phyloP scores from a whole-genome alignment of 2,113 vertebrate species.

The Lycaon pictus region DNA sequence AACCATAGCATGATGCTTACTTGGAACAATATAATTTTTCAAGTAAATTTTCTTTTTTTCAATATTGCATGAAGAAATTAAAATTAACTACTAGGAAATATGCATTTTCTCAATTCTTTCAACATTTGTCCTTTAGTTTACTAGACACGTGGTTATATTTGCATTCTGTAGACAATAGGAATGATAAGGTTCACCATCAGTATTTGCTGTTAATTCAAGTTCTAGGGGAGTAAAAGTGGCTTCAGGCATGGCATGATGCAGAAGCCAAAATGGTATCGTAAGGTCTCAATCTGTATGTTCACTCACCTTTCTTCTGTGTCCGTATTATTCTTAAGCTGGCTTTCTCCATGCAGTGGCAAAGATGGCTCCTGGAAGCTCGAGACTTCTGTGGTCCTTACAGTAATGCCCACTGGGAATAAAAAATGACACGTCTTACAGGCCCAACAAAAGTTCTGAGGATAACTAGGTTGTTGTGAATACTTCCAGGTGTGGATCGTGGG shows the following conservation, averaged over 20 bases:
- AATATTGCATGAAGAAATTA: background rate
- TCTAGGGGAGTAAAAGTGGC: background rate
- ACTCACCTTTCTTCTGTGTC: background rate
- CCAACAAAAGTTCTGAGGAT: background rate
- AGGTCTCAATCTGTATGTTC: background rate
- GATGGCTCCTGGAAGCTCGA: background rate
- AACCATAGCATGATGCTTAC: background rate
- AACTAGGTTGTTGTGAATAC: background rate
- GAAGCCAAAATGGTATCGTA: background rate
- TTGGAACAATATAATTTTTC: background rate
- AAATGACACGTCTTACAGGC: too few relatives aligned
- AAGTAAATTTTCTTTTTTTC: background rate
- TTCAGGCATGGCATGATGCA: background rate
- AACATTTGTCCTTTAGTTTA: background rate
- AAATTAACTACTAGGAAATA: background rate
- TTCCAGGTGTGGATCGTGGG: background rate
- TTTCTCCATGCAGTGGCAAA: background rate
- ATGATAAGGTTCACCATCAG: background rate
- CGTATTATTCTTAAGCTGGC: background rate
- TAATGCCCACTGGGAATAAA: background rate
- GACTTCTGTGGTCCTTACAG: background rate
- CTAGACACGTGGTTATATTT: background rate
- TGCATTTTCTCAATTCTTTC: background rate
- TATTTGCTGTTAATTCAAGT: background rate
- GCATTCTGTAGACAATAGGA: background rate